phyloP scores from a whole-genome alignment of 2,797 vertebrate species.

The Clarias platycephalus region DNA sequence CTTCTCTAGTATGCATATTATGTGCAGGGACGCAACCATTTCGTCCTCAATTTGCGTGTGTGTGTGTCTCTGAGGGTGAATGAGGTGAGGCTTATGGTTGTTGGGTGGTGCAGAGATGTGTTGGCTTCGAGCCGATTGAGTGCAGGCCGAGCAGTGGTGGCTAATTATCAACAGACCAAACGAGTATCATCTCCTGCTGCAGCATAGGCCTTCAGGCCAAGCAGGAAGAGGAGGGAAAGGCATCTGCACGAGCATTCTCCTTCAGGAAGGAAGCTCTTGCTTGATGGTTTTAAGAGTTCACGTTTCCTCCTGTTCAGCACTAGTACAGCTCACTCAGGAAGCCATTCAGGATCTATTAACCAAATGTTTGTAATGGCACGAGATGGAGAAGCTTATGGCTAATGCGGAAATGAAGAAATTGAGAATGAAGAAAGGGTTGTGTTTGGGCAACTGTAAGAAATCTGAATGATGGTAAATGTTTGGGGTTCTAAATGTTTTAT shows the following conservation, averaged over 20 bases:
- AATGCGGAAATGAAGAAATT: not conserved
- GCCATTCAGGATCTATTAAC: constrained; percentile 52
- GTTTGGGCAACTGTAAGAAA: constrained; percentile 5
- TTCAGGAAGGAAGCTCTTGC: constrained; percentile 62
- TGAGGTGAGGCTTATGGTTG: constrained; percentile 35
- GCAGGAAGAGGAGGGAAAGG: constrained; percentile 41
- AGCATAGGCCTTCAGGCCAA: constrained; percentile 30
- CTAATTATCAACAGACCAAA: constrained; percentile 34
- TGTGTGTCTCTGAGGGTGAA: constrained; percentile 29
- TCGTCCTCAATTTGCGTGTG: constrained; percentile 35
- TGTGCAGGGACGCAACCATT: constrained; percentile 35
- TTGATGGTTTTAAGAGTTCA: constrained; percentile 57
- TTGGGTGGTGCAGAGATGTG: constrained; percentile 31
- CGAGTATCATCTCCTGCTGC: constrained; percentile 20
- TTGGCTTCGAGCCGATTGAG: constrained; percentile 10
- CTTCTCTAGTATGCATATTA: constrained; percentile 16
- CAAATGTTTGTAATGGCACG: constrained; percentile 52
- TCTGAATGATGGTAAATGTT: constrained; percentile 6
- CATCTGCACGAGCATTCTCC: constrained; percentile 37
- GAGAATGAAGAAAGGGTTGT: constrained; percentile 22
- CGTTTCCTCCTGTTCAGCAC: constrained; percentile 56
- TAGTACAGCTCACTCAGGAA: constrained; percentile 54
- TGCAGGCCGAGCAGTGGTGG: constrained; percentile 11
- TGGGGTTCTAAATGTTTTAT: not conserved
- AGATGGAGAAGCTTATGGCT: constrained; percentile 42